phyloP scores from a whole-genome alignment of 1,140 invertebrate genomes.

The Pseudomyrmex cubaensis region DNA sequence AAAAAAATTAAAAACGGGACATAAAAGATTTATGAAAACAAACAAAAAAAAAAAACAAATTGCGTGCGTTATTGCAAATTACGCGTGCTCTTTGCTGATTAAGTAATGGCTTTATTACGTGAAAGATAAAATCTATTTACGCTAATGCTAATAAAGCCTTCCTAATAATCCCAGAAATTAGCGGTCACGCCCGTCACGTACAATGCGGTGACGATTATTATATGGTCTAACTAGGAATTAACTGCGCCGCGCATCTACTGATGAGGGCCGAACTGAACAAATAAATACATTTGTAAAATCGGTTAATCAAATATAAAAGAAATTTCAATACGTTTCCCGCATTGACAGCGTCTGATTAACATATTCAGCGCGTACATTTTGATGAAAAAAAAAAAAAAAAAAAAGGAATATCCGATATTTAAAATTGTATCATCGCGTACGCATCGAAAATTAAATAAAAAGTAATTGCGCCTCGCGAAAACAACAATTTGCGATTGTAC shows the following conservation, averaged over 20 bases:
- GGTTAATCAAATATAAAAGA: slow-evolving; percentile 27
- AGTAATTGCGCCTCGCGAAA: not conserved
- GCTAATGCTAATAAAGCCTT: slow-evolving; percentile 14
- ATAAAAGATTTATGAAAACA: not conserved
- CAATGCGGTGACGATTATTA: slow-evolving; percentile 66
- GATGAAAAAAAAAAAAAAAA: not conserved
- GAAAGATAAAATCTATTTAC: slow-evolving; percentile 30
- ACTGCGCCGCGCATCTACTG: not conserved
- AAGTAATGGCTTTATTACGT: slow-evolving; percentile 33
- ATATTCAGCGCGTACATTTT: slow-evolving; percentile 13
- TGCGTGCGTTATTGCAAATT: not conserved
- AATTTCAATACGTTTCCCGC: slow-evolving; percentile 8
- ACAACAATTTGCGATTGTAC: not conserved
- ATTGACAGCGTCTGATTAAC: slow-evolving; percentile 2
- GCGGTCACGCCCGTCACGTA: slow-evolving; percentile 65
- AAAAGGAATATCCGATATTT: not conserved
- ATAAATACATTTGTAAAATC: slow-evolving; percentile 25
- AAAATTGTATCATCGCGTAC: not conserved
- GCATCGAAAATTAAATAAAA: not conserved
- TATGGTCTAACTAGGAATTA: slow-evolving; percentile 52
- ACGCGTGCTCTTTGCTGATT: not conserved
- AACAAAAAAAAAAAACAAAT: not conserved
- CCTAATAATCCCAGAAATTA: slow-evolving; percentile 70
- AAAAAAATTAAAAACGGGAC: not conserved
- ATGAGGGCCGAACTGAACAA: not conserved